A percentile compares a stretch with the other conserved stretches of the same genome.
Conservation (phyloP, 2,113 vertebrate species). For the Aphelocoma coerulescens region DNA sequence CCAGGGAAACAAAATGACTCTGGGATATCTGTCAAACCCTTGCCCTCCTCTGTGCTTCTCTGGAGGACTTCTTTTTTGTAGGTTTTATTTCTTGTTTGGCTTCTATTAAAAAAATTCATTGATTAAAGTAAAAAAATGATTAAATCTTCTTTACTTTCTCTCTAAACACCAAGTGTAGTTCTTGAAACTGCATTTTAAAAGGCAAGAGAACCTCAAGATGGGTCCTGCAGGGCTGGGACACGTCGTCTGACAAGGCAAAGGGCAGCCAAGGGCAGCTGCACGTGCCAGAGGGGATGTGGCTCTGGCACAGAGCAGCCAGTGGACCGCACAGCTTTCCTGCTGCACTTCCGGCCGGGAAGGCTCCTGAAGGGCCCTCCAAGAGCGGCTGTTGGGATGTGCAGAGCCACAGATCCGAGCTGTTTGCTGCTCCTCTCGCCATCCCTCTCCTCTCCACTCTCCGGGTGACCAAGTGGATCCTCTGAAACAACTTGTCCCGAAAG, state of each 20-base stretch:
- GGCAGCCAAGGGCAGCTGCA: not conserved
- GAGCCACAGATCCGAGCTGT: not conserved
- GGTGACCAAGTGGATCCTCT: not conserved
- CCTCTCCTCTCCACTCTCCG: not conserved
- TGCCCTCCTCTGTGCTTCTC: not conserved
- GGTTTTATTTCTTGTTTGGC: not conserved
- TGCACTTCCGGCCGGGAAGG: not conserved
- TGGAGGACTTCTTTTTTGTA: not conserved
- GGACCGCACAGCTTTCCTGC: not conserved
- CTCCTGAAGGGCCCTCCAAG: not conserved
- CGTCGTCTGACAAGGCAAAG: accelerated
- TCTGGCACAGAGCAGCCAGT: not conserved
- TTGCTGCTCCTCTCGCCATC: not conserved
- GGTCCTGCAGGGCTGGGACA: not conserved
- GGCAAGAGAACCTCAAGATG: not conserved
- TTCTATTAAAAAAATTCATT: not conserved
- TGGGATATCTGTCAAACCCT: not conserved
- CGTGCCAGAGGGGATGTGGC: accelerated
- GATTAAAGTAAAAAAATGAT: not conserved
- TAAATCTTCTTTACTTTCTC: not conserved
- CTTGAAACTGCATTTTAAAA: not conserved
- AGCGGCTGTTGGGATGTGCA: not conserved
- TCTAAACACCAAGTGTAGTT: not conserved
- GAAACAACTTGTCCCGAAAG: not conserved
- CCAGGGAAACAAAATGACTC: not conserved